phyloP scores from a whole-genome alignment of 2,888 invertebrate genomes.

The Zonitis immaculata region DNA sequence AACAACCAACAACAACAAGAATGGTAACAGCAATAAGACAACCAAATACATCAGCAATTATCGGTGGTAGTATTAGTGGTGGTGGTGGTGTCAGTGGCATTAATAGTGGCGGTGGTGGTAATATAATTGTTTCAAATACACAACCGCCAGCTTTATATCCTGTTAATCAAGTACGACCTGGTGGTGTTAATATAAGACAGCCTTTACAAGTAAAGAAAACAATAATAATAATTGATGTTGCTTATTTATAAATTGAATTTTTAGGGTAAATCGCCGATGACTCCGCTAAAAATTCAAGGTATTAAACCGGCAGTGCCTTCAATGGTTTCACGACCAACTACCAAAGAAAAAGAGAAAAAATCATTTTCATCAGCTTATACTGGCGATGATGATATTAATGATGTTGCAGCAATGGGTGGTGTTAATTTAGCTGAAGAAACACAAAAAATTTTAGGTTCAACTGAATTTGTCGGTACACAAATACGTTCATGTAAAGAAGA shows the following conservation, averaged over 20 bases:
- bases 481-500: slow-evolving; percentile 90
- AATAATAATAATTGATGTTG: background rate
- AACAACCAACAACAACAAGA: too few species aligned
- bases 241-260: background rate
- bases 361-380: slow-evolving; percentile 51
- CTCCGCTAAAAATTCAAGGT: slow-evolving; percentile 45
- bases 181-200: slow-evolving; percentile 35
- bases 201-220: slow-evolving; percentile 35
- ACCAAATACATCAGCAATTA: slow-evolving; percentile 29
- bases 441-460: slow-evolving; percentile 84
- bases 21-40: slow-evolving; percentile 46
- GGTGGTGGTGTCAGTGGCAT: background rate
- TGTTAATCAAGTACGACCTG: slow-evolving; percentile 26
- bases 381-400: slow-evolving; percentile 91
- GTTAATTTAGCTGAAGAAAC: slow-evolving; percentile 96
- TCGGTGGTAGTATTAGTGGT: background rate
- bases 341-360: slow-evolving; percentile 71
- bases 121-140: slow-evolving; percentile 45
- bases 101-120: slow-evolving; percentile 12
- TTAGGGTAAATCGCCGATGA: slow-evolving; percentile 40
- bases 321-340: slow-evolving; percentile 53
- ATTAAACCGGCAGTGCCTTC: slow-evolving; percentile 57
- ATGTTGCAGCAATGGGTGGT: slow-evolving; percentile 98
- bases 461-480: slow-evolving; percentile 72
- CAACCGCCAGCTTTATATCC: slow-evolving; percentile 50